Conservation (phyloP, 2,888 invertebrate species). For the Leucozona laternaria region DNA sequence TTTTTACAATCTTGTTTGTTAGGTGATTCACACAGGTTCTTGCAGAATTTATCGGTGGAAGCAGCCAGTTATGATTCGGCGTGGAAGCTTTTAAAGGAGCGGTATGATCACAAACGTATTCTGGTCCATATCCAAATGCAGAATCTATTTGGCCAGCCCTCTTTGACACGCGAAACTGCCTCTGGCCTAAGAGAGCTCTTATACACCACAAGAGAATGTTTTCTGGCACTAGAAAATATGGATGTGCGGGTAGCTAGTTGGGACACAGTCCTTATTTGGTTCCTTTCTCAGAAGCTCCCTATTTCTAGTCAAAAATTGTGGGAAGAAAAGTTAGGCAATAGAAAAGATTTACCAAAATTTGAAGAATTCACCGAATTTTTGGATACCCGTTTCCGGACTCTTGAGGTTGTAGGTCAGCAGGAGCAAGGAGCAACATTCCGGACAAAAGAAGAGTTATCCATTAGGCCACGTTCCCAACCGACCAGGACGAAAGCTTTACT, state of each 20-base stretch:
- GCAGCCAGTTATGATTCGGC: slow-evolving; percentile 11
- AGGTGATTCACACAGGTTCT: slow-evolving; percentile 3
- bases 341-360: slow-evolving; percentile 20
- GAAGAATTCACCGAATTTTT: slow-evolving; percentile 3
- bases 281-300: slow-evolving; percentile 1
- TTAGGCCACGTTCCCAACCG: not conserved
- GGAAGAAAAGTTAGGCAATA: slow-evolving; percentile 20
- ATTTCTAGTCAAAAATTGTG: slow-evolving; percentile 14
- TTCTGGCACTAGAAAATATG: not conserved
- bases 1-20: slow-evolving; percentile 9
- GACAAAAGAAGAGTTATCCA: slow-evolving; percentile 20
- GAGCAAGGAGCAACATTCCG: slow-evolving; percentile 18
- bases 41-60: slow-evolving; percentile 1
- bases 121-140: slow-evolving; percentile 29
- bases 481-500: not conserved
- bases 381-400: slow-evolving; percentile 12
- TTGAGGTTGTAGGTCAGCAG: slow-evolving; percentile 45
- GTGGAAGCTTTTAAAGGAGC: not conserved
- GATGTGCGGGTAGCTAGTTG: not conserved
- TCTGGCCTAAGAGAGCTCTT: slow-evolving; percentile 1
- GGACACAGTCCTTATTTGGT: slow-evolving; percentile 3
- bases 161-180: not conserved
- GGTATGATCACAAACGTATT: slow-evolving; percentile 15
- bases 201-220: slow-evolving; percentile 14
- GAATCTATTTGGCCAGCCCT: slow-evolving; percentile 8